Percentiles rank a stretch among this genome's conserved stretches.
Evolutionary conservation across 2,888 invertebrate species (phyloP).

Genomic region (Phyllotreta striolata): DNA sequence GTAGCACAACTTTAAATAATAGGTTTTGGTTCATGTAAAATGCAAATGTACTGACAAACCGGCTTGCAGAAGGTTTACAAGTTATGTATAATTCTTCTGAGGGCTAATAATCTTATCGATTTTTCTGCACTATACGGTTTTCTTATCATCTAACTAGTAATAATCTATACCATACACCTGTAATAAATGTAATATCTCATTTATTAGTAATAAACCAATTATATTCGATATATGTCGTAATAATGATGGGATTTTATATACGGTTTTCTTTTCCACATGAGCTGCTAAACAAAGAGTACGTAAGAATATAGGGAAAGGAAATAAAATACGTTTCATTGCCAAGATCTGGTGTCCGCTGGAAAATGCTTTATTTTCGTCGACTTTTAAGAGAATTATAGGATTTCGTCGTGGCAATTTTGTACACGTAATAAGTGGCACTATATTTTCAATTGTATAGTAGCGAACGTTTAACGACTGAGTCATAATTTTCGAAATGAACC

Average conservation of each 20-base stretch:
- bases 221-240: background rate
- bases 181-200: no score
- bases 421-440: conserved; percentile 31
- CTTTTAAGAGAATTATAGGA: conserved; percentile 28
- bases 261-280: conserved; percentile 11
- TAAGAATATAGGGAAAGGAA: conserved; percentile 19
- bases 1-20: conserved; percentile 1
- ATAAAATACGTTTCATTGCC: conserved; percentile 28
- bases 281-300: conserved; percentile 28
- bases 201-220: no score
- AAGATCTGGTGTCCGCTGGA: conserved; percentile 20
- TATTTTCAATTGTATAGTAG: conserved; percentile 26
- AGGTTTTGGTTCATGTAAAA: conserved; percentile 8
- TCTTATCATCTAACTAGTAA: no score
- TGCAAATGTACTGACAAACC: conserved; percentile 8
- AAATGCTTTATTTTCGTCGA: conserved; percentile 24
- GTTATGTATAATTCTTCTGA: conserved; percentile 3
- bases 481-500: conserved; percentile 28
- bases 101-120: conserved; percentile 4
- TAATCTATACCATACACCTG: no score
- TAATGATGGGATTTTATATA: conserved; percentile 7
- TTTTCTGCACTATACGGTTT: conserved; percentile 2
- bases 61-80: background rate
- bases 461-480: conserved; percentile 29
- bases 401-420: conserved; percentile 28